These are phyloP conservation scores for Poeciliopsis turrubarensis DNA, from an alignment of 2,113 vertebrate species.

Conservation along the genomic window DNA sequence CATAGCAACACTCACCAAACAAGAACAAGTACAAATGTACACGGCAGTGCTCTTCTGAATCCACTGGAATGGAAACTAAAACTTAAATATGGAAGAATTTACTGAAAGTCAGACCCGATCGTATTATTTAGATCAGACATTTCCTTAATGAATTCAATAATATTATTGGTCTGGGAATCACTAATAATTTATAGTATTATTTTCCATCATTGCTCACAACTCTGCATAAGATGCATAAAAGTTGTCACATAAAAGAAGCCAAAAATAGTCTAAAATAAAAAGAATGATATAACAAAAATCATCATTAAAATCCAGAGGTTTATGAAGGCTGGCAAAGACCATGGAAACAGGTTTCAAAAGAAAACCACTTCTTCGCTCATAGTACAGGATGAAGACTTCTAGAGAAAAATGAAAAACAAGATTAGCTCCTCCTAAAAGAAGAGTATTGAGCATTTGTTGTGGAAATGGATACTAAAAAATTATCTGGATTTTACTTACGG, in stretches of 20 bases:
- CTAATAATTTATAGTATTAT: conserved; percentile 77
- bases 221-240: conserved; percentile 60
- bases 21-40: conserved; percentile 46
- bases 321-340: conserved; percentile 41
- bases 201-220: conserved; percentile 26
- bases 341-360: conserved; percentile 37
- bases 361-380: conserved; percentile 37
- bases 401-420: conserved; percentile 32
- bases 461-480: neutral
- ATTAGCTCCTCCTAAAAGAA: conserved; percentile 47
- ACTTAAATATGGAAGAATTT: conserved; percentile 68
- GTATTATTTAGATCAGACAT: conserved; percentile 52
- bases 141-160: conserved; percentile 53
- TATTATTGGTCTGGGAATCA: conserved; percentile 63
- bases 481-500: conserved; percentile 57
- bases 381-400: conserved; percentile 14
- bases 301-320: conserved; percentile 47
- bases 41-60: conserved; percentile 68
- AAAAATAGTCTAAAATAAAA: conserved; percentile 45
- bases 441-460: conserved; percentile 21
- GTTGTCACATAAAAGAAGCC: conserved; percentile 43
- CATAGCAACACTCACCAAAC: conserved; percentile 59
- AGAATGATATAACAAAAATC: conserved; percentile 39
- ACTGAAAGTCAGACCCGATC: conserved; percentile 52
- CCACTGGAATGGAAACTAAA: conserved; percentile 54